A percentile compares a stretch with the other conserved stretches of the same genome.
Evolutionary conservation across 2,113 vertebrate species (phyloP).

Genomic region (Cynopterus brachyotis): DNA sequence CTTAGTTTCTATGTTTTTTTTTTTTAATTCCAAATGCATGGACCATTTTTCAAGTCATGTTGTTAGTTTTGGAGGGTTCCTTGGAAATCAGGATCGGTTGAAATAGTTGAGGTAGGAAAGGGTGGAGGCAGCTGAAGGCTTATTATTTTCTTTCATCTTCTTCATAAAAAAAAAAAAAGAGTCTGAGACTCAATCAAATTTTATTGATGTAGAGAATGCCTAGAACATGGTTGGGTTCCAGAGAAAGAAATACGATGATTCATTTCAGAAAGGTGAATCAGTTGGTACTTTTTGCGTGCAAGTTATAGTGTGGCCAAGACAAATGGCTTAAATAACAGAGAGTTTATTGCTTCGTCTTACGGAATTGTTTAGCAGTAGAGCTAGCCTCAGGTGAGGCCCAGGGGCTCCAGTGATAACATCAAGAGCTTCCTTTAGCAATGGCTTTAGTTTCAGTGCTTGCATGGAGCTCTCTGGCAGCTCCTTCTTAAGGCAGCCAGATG

Average conservation of each 20-base stretch:
- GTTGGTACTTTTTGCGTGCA: neutral
- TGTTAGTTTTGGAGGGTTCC: neutral
- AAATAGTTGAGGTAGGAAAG: slow-evolving; percentile 4
- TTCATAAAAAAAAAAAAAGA: neutral
- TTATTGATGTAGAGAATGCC: neutral
- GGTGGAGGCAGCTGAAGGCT: neutral
- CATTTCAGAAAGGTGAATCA: neutral
- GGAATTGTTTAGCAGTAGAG: neutral
- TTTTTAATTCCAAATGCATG: neutral
- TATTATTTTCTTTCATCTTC: slow-evolving; percentile 44
- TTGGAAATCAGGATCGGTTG: neutral
- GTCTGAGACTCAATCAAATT: neutral
- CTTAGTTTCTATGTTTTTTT: neutral
- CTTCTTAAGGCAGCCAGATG: neutral
- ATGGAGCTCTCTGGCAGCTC: neutral
- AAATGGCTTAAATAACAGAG: neutral
- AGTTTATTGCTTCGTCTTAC: neutral
- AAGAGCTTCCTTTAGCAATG: neutral
- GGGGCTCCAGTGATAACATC: neutral
- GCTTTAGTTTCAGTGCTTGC: neutral
- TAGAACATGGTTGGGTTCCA: neutral
- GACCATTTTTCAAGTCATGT: neutral
- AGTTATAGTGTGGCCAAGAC: neutral
- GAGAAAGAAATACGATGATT: slow-evolving; percentile 17
- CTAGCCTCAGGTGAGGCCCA: neutral